These are phyloP conservation scores for Lepilemur ruficaudatus DNA, from an alignment of 2,797 vertebrate genomes.

Conservation along the genomic window DNA sequence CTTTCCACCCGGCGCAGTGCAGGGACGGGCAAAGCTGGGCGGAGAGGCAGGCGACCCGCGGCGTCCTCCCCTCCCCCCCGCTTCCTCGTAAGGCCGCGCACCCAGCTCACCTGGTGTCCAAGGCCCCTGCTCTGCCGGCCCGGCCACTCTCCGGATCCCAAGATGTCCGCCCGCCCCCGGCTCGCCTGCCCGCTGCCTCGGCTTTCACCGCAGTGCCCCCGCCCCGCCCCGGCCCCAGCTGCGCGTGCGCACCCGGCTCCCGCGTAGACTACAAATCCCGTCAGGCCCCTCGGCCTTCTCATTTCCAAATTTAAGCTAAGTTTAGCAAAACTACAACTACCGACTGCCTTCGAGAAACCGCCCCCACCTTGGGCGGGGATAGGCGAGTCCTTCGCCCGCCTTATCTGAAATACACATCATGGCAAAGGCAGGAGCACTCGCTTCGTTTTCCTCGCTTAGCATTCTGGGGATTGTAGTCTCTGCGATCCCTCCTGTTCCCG, in stretches of 20 bases:
- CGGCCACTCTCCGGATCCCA: slow-evolving; percentile 70
- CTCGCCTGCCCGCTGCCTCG: slow-evolving; percentile 66
- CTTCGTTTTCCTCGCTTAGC: background rate
- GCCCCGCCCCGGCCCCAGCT: slow-evolving; percentile 45
- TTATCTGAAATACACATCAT: background rate
- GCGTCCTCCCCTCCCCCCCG: background rate
- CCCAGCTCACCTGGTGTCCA: slow-evolving; percentile 66
- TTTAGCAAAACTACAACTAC: slow-evolving; percentile 58
- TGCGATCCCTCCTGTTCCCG: background rate
- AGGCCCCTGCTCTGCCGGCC: slow-evolving; percentile 8
- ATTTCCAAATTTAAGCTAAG: background rate
- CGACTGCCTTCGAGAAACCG: background rate
- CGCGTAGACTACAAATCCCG: slow-evolving; percentile 68
- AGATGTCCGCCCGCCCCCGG: slow-evolving; percentile 83
- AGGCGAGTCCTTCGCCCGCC: background rate
- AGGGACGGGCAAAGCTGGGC: background rate
- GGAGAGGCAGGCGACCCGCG: accelerated
- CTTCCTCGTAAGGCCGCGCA: background rate
- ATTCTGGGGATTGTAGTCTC: slow-evolving; percentile 62
- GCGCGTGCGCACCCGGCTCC: slow-evolving; percentile 58
- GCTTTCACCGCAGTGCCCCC: slow-evolving; percentile 82
- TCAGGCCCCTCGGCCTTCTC: background rate
- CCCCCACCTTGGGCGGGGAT: background rate
- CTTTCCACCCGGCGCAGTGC: background rate
- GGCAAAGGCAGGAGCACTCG: background rate